Base-by-base conservation (phyloP, 2,888 invertebrate genomes). In the Apodemia duryi region DNA sequence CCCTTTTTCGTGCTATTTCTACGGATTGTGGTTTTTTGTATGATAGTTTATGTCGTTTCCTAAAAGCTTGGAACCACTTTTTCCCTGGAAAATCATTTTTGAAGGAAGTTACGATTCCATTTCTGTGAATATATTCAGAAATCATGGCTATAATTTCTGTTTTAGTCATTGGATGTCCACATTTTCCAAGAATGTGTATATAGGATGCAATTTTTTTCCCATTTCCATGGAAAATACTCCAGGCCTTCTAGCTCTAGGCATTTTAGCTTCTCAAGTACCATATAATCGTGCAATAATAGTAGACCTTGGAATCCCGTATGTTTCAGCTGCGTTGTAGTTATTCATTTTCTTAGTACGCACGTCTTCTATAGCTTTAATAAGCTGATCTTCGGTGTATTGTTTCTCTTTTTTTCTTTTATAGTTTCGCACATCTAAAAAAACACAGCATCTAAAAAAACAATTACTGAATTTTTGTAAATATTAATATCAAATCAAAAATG, bases 401-500 rank as follows among this genome's bases (percentile, higher is more conserved):
- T 29, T 67, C 9, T 68, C 64, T 11, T 67, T 66, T 68, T 64
- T 69, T 54, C 67, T 46, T 65, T 62, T 65, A 62, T 69, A 67
- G 35, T 69, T 66, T 7, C 62, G 54, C 41, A 65, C 66, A 67
- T 66, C 49, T 63, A 60, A 60, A 60, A 32, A 41, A 38, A 38
- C 32, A n/a, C n/a, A n/a, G n/a, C 68, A 67, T 66, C 49, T 63
- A 60, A 60, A 60, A 32, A 41, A 38, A 38, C 32, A n/a, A 32
- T 38, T 38, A 32, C 4, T 41, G 7, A 61, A 41, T n/a, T 41
- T 3, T 10, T 38, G 13, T 10, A 11, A 11, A 38, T 32, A n/a
- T 32, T 43, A 32, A 13, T 49, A 28, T 49, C n/a, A 51, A 32
- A 32, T 3, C 46, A 29, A 29, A 46, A 49, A 57, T 6, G 46